These are phyloP conservation scores for Diabrotica balteata DNA, from an alignment of 2,888 invertebrate species.

Conservation along the genomic window DNA sequence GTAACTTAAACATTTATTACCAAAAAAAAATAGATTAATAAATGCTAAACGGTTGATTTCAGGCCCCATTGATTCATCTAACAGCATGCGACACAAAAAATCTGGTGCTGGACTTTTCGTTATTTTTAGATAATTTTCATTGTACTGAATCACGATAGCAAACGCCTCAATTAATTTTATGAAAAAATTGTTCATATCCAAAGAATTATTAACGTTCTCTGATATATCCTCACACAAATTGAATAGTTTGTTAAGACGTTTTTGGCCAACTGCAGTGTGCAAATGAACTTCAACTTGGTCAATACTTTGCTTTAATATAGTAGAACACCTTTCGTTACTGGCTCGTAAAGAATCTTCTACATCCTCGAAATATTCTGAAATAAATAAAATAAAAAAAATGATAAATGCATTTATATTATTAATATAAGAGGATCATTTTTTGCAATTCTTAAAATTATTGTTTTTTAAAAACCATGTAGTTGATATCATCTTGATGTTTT, in stretches of 20 bases:
- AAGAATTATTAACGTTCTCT: slow-evolving; percentile 64
- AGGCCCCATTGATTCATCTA: slow-evolving; percentile 65
- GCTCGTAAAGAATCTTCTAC: slow-evolving; percentile 77
- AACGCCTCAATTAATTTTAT: slow-evolving; percentile 80
- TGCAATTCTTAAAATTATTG: too few species aligned
- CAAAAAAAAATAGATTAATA: too few species aligned
- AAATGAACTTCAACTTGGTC: slow-evolving; percentile 64
- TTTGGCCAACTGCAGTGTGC: slow-evolving; percentile 67
- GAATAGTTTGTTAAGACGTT: slow-evolving; percentile 74
- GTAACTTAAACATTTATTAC: slow-evolving; percentile 86
- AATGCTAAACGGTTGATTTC: slow-evolving; percentile 77
- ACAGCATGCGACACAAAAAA: slow-evolving; percentile 79
- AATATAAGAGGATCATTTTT: too few species aligned
- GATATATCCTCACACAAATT: slow-evolving; percentile 79
- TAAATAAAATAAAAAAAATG: slow-evolving; percentile 5
- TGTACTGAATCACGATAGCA: slow-evolving; percentile 92
- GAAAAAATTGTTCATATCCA: slow-evolving; percentile 82
- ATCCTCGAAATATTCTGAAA: slow-evolving; percentile 81
- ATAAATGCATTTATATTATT: too few species aligned
- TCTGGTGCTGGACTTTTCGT: too few species aligned
- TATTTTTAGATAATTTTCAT: too few species aligned
- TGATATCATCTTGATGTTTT: too few species aligned
- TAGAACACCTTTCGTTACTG: slow-evolving; percentile 73
- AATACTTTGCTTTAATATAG: slow-evolving; percentile 63
- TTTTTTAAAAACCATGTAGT: too few species aligned